These are phyloP conservation scores for Argyresthia albistria DNA, from an alignment of 2,888 invertebrate genomes.

Conservation along the genomic window DNA sequence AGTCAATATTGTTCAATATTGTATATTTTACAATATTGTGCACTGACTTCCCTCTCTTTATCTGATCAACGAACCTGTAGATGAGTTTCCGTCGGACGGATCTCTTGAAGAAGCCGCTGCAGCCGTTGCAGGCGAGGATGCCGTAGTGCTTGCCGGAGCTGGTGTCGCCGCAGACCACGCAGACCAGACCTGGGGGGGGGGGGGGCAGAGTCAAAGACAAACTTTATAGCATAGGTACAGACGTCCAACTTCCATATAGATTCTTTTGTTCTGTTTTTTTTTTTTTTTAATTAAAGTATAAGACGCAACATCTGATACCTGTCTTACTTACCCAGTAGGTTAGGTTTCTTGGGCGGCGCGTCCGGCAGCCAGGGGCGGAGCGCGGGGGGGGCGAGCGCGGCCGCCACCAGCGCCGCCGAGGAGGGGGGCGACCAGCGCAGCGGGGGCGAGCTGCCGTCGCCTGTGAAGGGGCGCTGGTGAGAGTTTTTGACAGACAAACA, in stretches of 20 bases:
- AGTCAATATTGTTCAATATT: no score
- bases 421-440: slow-evolving; percentile 72
- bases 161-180: slow-evolving; percentile 97
- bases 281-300: no score
- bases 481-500: no score
- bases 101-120: slow-evolving; percentile 98
- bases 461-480: neutral
- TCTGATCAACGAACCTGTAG: slow-evolving; percentile 81
- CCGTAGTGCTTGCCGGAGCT: slow-evolving; percentile 98
- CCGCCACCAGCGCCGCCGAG: slow-evolving; percentile 75
- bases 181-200: slow-evolving; percentile 90
- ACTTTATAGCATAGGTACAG: no score
- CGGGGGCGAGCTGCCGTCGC: slow-evolving; percentile 54
- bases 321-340: slow-evolving; percentile 52
- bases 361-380: slow-evolving; percentile 62
- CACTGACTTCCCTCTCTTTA: no score
- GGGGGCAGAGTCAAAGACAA: no score
- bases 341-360: slow-evolving; percentile 56
- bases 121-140: slow-evolving; percentile 98
- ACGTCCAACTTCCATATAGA: no score
- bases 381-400: slow-evolving; percentile 74
- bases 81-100: slow-evolving; percentile 96
- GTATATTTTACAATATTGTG: no score
- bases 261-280: no score
- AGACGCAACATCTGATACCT: no score